A percentile compares a stretch with the other conserved stretches of the same genome.
These are phyloP conservation scores for Falco punctatus DNA, from an alignment of 2,113 vertebrate genomes.

Conservation along the genomic window DNA sequence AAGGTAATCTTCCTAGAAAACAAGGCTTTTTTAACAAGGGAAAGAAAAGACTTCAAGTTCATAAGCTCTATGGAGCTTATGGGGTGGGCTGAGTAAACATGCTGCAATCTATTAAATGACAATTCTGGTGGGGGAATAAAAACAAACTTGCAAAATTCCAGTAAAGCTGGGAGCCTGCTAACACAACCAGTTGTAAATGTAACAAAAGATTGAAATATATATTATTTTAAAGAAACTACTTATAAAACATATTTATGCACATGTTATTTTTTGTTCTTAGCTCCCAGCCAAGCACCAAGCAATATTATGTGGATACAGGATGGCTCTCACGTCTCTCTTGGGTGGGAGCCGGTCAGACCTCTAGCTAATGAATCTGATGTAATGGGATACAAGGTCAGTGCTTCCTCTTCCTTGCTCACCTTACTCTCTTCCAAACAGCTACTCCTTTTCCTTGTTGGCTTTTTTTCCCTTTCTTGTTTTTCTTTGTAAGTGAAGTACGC, in stretches of 20 bases:
- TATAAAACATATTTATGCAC: neutral
- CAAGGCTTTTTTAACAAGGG: constrained; percentile 26
- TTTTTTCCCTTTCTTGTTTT: neutral
- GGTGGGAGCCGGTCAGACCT: constrained; percentile 90
- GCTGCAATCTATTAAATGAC: constrained; percentile 27
- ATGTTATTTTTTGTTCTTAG: constrained; percentile 64
- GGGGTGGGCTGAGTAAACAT: neutral
- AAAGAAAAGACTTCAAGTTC: constrained; percentile 50
- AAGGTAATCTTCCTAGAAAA: constrained; percentile 52
- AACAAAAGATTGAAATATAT: neutral
- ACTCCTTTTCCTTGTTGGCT: neutral
- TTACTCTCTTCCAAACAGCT: neutral
- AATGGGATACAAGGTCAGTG: constrained; percentile 92
- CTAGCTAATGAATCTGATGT: constrained; percentile 93
- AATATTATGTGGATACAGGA: constrained; percentile 94
- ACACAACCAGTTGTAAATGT: neutral
- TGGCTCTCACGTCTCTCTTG: constrained; percentile 89
- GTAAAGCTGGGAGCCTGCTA: neutral
- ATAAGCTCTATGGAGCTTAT: constrained; percentile 11
- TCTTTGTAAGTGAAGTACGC: neutral
- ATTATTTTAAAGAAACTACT: neutral
- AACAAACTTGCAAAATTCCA: neutral
- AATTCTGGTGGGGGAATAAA: neutral
- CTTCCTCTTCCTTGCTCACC: neutral
- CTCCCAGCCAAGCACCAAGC: constrained; percentile 87